Conservation (phyloP, 2,888 invertebrate genomes). For the Rosalia funebris region DNA sequence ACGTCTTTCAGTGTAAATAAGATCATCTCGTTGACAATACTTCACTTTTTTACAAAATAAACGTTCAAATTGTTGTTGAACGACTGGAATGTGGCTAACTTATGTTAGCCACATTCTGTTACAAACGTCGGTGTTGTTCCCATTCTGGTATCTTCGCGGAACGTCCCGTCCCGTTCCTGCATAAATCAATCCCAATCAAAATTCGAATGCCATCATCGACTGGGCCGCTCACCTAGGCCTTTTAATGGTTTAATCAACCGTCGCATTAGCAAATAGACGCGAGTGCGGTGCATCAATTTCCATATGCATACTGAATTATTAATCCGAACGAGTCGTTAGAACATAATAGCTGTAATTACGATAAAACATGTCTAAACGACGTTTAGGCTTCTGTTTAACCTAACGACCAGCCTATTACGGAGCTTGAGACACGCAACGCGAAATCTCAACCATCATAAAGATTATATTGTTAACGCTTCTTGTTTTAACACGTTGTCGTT, state of each 20-base stretch:
- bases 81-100: too few species aligned
- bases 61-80: too few species aligned
- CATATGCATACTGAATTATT: constrained; percentile 29
- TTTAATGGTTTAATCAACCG: not conserved
- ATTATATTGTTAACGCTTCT: constrained; percentile 10
- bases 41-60: too few species aligned
- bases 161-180: not conserved
- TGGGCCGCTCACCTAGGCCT: not conserved
- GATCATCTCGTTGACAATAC: too few species aligned
- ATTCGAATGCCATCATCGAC: not conserved
- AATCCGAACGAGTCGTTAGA: constrained; percentile 33
- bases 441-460: not conserved
- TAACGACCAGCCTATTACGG: constrained; percentile 36
- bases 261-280: not conserved
- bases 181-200: not conserved
- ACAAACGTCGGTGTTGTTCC: too few species aligned
- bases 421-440: constrained; percentile 34
- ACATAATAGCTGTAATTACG: constrained; percentile 37
- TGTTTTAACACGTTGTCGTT: constrained; percentile 3
- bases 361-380: constrained; percentile 34
- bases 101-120: too few species aligned
- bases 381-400: constrained; percentile 39
- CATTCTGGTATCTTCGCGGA: too few species aligned
- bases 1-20: too few species aligned
- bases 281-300: constrained; percentile 13